These are phyloP conservation scores for Drosophila nigritarsus DNA, from an alignment of 2,888 invertebrate genomes.

Conservation along the genomic window DNA sequence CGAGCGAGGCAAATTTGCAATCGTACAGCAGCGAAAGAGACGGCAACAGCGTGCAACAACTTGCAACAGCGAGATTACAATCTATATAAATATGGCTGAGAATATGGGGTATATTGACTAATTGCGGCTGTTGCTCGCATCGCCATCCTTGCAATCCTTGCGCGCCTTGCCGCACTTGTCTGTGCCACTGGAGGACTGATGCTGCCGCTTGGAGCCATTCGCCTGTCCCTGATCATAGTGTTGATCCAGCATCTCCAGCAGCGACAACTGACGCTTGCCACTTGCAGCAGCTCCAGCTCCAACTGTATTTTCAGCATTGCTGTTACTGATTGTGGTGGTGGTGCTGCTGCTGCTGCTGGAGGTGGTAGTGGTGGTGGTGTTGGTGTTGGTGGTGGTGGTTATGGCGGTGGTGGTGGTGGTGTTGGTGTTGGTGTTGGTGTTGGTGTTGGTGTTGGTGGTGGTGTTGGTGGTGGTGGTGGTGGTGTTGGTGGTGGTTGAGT, in stretches of 20 bases:
- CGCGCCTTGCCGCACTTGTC: conserved; percentile 56
- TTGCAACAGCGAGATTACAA: not conserved
- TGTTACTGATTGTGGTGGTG: conserved; percentile 16
- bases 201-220: conserved; percentile 50
- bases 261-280: conserved; percentile 70
- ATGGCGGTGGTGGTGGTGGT: conserved; percentile 7
- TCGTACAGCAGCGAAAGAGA: conserved; percentile 35
- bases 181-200: conserved; percentile 21
- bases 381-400: conserved; percentile 14
- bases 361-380: conserved; percentile 8
- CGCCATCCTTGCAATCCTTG: conserved; percentile 58
- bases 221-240: conserved; percentile 75
- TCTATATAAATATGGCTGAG: not conserved
- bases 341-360: conserved; percentile 21
- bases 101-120: not conserved
- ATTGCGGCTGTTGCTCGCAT: conserved; percentile 36
- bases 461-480: conserved; percentile 9
- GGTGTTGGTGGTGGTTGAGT: conserved; percentile 7
- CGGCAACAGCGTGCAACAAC: conserved; percentile 26
- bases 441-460: conserved; percentile 1
- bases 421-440: conserved; percentile 3
- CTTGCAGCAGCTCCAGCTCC: not conserved
- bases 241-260: conserved; percentile 84
- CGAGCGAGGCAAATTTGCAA: not conserved
- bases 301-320: conserved; percentile 5